These are phyloP conservation scores for Myrmecobius fasciatus DNA, from an alignment of 2,113 vertebrate species.

Conservation along the genomic window DNA sequence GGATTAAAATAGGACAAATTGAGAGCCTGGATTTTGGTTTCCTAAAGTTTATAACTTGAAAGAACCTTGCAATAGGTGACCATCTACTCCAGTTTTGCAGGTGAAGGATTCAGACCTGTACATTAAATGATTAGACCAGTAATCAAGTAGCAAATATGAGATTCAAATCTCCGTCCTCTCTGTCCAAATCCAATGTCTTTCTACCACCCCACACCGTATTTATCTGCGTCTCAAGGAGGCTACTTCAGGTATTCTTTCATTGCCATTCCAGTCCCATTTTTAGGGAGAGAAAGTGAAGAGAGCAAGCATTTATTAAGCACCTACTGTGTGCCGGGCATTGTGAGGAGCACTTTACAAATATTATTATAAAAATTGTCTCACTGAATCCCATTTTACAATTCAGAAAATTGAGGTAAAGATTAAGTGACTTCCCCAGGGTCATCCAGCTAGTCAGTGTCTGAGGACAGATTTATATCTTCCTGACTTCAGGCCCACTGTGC, in stretches of 20 bases:
- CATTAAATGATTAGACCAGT: too few species aligned
- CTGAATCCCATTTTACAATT: not conserved
- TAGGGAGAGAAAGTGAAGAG: not conserved
- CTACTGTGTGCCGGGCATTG: not conserved
- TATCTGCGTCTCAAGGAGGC: not conserved
- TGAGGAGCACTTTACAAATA: not conserved
- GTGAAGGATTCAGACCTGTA: not conserved
- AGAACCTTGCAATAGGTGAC: not conserved
- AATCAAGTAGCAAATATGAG: not conserved
- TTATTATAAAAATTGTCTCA: not conserved
- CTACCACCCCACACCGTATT: not conserved
- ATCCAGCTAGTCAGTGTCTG: not conserved
- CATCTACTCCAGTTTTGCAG: not conserved
- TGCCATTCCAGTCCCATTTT: not conserved
- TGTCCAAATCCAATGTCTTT: slow-evolving; percentile 6
- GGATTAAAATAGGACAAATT: slow-evolving; percentile 1
- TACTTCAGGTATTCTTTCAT: not conserved
- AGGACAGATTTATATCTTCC: not conserved
- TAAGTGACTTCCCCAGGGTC: not conserved
- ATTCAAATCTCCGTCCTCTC: not conserved
- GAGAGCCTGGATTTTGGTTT: slow-evolving; percentile 16
- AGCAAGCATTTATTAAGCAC: not conserved
- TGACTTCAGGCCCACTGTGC: not conserved
- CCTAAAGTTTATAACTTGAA: not conserved
- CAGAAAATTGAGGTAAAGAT: not conserved